Base-by-base conservation (phyloP, 2,888 invertebrate genomes). In the Clusia tigrina region DNA sequence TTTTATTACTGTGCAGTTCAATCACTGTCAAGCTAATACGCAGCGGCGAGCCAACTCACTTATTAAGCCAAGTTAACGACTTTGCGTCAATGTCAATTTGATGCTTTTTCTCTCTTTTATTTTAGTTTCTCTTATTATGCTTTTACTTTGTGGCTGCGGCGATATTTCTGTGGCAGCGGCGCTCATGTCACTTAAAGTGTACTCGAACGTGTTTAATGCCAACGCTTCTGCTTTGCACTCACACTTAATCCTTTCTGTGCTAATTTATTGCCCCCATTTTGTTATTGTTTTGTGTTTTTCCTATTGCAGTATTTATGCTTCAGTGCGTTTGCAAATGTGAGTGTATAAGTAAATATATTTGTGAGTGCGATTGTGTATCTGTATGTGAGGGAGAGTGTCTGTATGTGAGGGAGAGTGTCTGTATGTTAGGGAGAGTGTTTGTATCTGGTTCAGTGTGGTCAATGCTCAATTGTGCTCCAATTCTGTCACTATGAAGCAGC, bases 191-290 rank as follows among this genome's bases (percentile, higher is more conserved):
- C 32, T 32, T 32, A 32, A 32, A 9, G 32, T 32, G 6, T 32
- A n/a, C 9, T 42, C 42, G 42, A 15, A n/a, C 42, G 12, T 42
- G 42, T 42, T n/a, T n/a, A 17, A 17, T 3, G 9, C 9, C n/a
- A 42, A 15, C 42, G 42, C n/a, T 42, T 42, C 42, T 42, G n/a
- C 42, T 42, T 42, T 15, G n/a, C 42, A 42, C 42, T 42, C n/a
- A 42, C 42, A 15, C 42, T 42, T 42, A 42, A 42, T 42, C 42
- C 42, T 6, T 42, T 42, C n/a, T 9, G 42, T 42, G n/a, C n/a
- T 3, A 42, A 42, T 42, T 42, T 42, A 42, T 42, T 42, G 42
- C 42, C 12, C 42, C n/a, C n/a, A 5, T n/a, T 42, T 42, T 5
- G 15, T n/a, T 15, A 42, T 42, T 42, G 9, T 17, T 3, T 42